Conservation (phyloP, 2,888 invertebrate species). For the Drosophila nigricruria region DNA sequence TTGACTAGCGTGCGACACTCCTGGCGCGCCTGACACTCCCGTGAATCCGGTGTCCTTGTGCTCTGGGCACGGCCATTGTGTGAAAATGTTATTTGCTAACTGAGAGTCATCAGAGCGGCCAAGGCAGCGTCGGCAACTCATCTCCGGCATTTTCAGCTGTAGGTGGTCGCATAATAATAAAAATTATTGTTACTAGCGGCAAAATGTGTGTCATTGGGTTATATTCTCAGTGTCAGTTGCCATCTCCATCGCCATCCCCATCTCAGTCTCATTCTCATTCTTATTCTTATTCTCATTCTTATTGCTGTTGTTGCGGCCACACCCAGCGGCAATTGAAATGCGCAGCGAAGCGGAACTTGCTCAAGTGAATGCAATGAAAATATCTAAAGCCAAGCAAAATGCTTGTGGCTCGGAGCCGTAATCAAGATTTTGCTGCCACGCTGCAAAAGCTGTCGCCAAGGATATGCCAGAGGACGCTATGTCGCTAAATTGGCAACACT, state of each 20-base stretch:
- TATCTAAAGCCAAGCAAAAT: slow-evolving; percentile 70
- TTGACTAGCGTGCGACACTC: slow-evolving; percentile 61
- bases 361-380: slow-evolving; percentile 77
- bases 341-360: slow-evolving; percentile 69
- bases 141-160: slow-evolving; percentile 29
- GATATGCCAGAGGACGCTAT: slow-evolving; percentile 3
- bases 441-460: slow-evolving; percentile 24
- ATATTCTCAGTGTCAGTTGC: slow-evolving; percentile 14
- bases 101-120: slow-evolving; percentile 73
- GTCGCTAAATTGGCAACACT: slow-evolving; percentile 35
- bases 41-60: slow-evolving; percentile 18
- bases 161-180: slow-evolving; percentile 79
- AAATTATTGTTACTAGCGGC: slow-evolving; percentile 79
- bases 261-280: slow-evolving; percentile 1
- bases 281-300: slow-evolving; percentile 3
- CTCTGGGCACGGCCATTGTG: slow-evolving; percentile 54
- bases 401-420: slow-evolving; percentile 67
- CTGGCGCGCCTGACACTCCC: not conserved
- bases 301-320: slow-evolving; percentile 32
- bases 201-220: slow-evolving; percentile 70
- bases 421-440: slow-evolving; percentile 70
- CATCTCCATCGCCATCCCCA: not conserved
- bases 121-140: slow-evolving; percentile 34
- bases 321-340: slow-evolving; percentile 71
- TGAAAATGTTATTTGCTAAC: slow-evolving; percentile 77